Evolutionary conservation across 2,113 vertebrate genomes (phyloP).

Genomic region (Electrona antarctica): DNA sequence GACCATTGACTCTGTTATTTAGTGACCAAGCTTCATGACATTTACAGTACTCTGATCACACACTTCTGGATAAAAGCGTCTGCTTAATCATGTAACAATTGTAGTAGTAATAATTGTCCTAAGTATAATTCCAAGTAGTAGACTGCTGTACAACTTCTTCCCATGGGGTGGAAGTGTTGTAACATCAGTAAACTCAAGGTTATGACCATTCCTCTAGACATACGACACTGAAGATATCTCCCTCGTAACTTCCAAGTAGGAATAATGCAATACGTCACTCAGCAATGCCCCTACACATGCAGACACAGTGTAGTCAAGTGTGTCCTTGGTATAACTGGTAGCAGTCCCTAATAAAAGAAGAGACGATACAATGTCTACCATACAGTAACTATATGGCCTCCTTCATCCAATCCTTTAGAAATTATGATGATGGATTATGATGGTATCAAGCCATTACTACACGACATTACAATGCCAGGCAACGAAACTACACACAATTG

Average conservation of each 20-base stretch:
- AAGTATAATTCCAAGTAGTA: background rate
- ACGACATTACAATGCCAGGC: too few species aligned
- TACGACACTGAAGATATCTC: constrained; percentile 57
- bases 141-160: constrained; percentile 19
- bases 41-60: too few species aligned
- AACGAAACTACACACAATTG: too few species aligned
- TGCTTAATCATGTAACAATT: too few species aligned
- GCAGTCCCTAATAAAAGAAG: constrained; percentile 54
- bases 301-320: constrained; percentile 10
- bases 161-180: constrained; percentile 54
- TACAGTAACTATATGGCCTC: too few species aligned
- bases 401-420: too few species aligned
- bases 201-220: constrained; percentile 9
- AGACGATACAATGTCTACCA: constrained; percentile 42
- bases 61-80: too few species aligned
- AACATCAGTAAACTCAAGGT: constrained; percentile 10
- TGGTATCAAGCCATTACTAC: too few species aligned
- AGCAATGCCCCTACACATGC: constrained; percentile 15
- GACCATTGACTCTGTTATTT: too few species aligned
- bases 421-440: too few species aligned
- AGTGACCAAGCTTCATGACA: background rate
- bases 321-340: constrained; percentile 47
- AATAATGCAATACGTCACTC: constrained; percentile 58
- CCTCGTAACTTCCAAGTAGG: constrained; percentile 45
- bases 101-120: too few species aligned